Evolutionary conservation across 2,888 invertebrate genomes (phyloP), one percentile per base, ranked within the genome.

Genomic region (Agonopterix heracliana): DNA sequence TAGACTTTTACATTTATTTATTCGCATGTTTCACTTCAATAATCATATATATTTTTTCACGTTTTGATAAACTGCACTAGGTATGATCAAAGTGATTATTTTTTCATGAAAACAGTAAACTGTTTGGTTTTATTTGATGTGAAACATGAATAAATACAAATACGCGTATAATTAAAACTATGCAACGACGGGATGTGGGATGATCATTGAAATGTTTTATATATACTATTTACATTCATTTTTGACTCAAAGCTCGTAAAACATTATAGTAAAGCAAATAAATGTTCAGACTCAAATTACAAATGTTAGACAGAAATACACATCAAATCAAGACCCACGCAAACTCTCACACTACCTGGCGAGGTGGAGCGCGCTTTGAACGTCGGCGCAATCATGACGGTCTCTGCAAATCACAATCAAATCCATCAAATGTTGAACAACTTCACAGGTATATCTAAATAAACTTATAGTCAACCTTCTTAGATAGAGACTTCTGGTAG

Each of bases 301-400:
- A 26, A 26, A 5, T 26, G 26, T 26, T 26, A 26, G 26, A 26
- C 26, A 26, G 26, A 26, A 26, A 26, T 26, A 26, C 26, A 46
- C 34, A 46, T 26, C 46, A 41, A 8, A 40, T 5, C 40, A 34
- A 41, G 34, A 36, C 44, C 47, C 35, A 38, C 35, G 45, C n/a
- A 12, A 36, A 17, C 17, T 17, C 48, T 45, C 45, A 48, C 44
- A 50, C 60, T 61, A 93, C 93, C 93, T 92, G 93, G 90, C 63
- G 91, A 91, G 55, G 92, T 90, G 66, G 94, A 92, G 73, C 92
- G 93, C 67, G 95, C 95, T 89, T 94, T 95, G 90, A 95, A 95
- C 78, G 92, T 94, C 63, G 95, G 95, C 63, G 92, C 90, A 76
- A 93, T 91, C 92, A 93, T 93, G 84, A 91, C 90, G 80, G 90